Evolutionary conservation across 2,888 invertebrate genomes (phyloP).

Genomic region (Calliscelio sp.): DNA sequence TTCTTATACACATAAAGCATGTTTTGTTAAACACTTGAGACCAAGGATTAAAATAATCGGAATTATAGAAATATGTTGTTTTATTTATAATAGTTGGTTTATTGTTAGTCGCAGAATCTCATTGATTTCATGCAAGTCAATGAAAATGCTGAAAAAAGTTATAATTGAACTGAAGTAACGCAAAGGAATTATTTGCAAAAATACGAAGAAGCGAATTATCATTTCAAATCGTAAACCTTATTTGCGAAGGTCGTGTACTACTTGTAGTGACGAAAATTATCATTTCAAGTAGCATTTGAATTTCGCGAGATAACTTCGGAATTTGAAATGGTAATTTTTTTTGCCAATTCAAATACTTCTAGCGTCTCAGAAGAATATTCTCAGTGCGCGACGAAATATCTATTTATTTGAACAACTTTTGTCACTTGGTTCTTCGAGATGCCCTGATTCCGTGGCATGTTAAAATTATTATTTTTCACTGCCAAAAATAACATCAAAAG

Average conservation of each 20-base stretch:
- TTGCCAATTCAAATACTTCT: constrained; percentile 41
- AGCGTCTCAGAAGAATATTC: constrained; percentile 24
- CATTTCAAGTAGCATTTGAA: constrained; percentile 63
- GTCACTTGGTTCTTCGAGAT: not conserved
- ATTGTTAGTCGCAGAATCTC: too few relatives aligned
- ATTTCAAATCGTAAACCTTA: constrained; percentile 56
- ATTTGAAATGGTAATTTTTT: constrained; percentile 66
- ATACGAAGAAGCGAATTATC: constrained; percentile 39
- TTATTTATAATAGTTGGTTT: too few relatives aligned
- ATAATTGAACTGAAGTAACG: too few relatives aligned
- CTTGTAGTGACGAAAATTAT: constrained; percentile 59
- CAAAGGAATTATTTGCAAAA: constrained; percentile 22
- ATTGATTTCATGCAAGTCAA: too few relatives aligned
- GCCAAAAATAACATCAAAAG: constrained; percentile 21
- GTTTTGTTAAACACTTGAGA: too few relatives aligned
- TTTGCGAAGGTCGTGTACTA: constrained; percentile 62
- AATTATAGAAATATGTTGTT: too few relatives aligned
- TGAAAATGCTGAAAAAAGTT: too few relatives aligned
- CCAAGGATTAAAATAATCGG: too few relatives aligned
- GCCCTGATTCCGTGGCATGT: not conserved
- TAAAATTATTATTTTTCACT: constrained; percentile 16
- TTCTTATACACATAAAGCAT: too few relatives aligned
- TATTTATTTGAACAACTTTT: constrained; percentile 51
- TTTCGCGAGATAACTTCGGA: constrained; percentile 50
- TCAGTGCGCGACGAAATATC: constrained; percentile 22